A percentile compares a stretch with the other conserved stretches of the same genome.
phyloP scores from a whole-genome alignment of 2,113 vertebrate genomes.

The Xiphias gladius region DNA sequence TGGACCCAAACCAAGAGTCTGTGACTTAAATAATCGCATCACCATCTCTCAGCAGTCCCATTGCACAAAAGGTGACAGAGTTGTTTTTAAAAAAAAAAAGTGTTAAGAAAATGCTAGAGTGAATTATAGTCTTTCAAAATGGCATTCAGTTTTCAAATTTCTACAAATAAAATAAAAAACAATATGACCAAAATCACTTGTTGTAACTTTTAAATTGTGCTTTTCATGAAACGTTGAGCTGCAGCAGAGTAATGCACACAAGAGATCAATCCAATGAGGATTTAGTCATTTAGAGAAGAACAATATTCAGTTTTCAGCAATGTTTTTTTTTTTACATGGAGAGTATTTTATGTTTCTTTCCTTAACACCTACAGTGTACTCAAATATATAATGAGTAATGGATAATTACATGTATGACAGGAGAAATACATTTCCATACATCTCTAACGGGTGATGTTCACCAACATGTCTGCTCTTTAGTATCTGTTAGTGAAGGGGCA shows the following conservation, averaged over 20 bases:
- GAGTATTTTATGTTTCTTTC: neutral
- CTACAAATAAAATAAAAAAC: neutral
- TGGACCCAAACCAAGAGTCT: conserved; percentile 74
- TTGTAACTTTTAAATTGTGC: neutral
- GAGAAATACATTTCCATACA: neutral
- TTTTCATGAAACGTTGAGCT: conserved; percentile 16
- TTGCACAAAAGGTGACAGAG: conserved; percentile 41
- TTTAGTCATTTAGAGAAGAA: conserved; percentile 15
- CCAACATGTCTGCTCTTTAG: neutral
- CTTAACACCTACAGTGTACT: neutral
- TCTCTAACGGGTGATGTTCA: neutral
- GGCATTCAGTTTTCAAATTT: conserved; percentile 5
- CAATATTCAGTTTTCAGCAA: conserved; percentile 8
- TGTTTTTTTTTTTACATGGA: neutral
- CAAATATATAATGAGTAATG: neutral
- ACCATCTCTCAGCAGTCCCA: conserved; percentile 34
- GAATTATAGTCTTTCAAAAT: conserved; percentile 22
- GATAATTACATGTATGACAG: neutral
- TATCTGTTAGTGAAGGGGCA: neutral
- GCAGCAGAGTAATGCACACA: neutral
- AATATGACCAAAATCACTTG: neutral
- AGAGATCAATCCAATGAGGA: neutral
- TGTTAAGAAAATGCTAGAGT: neutral
- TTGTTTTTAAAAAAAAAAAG: neutral
- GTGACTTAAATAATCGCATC: conserved; percentile 73